Evolutionary conservation across 2,113 vertebrate genomes (phyloP).

Genomic region (Myocastor coypus): DNA sequence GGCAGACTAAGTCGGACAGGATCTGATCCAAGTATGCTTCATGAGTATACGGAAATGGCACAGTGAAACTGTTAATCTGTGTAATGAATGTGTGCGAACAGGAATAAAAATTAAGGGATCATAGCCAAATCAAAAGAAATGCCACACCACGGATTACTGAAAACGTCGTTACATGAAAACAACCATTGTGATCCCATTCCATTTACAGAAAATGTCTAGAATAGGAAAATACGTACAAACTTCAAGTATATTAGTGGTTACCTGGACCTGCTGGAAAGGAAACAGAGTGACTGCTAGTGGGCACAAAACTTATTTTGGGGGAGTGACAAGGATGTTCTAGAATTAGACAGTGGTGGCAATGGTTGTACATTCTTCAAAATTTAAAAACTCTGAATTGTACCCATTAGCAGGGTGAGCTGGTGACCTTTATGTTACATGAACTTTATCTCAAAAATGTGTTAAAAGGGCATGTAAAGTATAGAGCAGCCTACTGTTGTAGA

Average conservation of each 20-base stretch:
- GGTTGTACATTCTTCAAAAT: neutral
- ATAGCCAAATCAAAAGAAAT: neutral
- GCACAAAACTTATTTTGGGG: neutral
- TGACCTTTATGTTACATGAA: neutral
- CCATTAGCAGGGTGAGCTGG: neutral
- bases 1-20: neutral
- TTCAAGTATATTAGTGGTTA: neutral
- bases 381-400: neutral
- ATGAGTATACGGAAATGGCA: neutral
- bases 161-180: neutral
- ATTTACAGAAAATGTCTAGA: neutral
- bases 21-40: neutral
- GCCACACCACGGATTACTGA: neutral
- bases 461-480: neutral
- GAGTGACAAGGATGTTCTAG: neutral
- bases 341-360: neutral
- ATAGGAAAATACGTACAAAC: neutral
- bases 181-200: neutral
- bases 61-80: neutral
- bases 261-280: neutral
- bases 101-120: neutral
- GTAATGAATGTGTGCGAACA: neutral
- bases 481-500: neutral
- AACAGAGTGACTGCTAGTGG: neutral
- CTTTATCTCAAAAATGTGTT: neutral